Conservation (phyloP, 2,797 vertebrate genomes). For the Aulostomus chinensis region DNA sequence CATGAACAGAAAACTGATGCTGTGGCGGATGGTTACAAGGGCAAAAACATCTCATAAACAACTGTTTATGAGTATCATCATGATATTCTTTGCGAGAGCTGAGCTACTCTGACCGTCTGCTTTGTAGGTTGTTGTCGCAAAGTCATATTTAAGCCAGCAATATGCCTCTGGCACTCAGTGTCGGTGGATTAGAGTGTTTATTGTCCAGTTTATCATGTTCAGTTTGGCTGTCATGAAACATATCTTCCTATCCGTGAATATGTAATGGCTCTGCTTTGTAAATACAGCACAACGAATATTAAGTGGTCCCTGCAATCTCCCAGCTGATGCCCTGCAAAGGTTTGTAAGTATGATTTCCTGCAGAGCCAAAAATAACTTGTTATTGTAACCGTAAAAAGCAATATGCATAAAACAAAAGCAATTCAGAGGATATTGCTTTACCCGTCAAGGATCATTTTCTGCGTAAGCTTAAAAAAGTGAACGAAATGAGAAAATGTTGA, state of each 20-base stretch:
- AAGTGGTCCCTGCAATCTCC: conserved; percentile 53
- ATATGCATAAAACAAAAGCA: conserved; percentile 40
- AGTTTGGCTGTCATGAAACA: conserved; percentile 69
- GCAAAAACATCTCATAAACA: too few relatives aligned
- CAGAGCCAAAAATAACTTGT: conserved; percentile 49
- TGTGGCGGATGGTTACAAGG: too few relatives aligned
- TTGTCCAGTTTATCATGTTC: conserved; percentile 80
- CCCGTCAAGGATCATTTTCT: conserved; percentile 34
- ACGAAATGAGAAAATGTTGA: conserved; percentile 49
- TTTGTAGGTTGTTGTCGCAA: conserved; percentile 32
- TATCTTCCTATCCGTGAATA: conserved; percentile 70
- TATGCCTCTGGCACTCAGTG: conserved; percentile 65
- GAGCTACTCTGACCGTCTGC: too few relatives aligned
- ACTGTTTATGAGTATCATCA: too few relatives aligned
- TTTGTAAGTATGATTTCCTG: conserved; percentile 40
- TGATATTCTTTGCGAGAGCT: too few relatives aligned
- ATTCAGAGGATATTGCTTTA: conserved; percentile 44
- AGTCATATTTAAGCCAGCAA: conserved; percentile 62
- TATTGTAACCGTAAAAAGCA: conserved; percentile 41
- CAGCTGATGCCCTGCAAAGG: conserved; percentile 48
- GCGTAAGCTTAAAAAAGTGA: conserved; percentile 26
- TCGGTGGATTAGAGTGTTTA: conserved; percentile 76
- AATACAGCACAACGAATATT: conserved; percentile 60
- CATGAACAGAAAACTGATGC: too few relatives aligned
- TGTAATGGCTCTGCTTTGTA: conserved; percentile 64